Evolutionary conservation across 2,888 invertebrate species (phyloP), one percentile per base, ranked within the genome.

Genomic region (Spilosoma lubricipeda): DNA sequence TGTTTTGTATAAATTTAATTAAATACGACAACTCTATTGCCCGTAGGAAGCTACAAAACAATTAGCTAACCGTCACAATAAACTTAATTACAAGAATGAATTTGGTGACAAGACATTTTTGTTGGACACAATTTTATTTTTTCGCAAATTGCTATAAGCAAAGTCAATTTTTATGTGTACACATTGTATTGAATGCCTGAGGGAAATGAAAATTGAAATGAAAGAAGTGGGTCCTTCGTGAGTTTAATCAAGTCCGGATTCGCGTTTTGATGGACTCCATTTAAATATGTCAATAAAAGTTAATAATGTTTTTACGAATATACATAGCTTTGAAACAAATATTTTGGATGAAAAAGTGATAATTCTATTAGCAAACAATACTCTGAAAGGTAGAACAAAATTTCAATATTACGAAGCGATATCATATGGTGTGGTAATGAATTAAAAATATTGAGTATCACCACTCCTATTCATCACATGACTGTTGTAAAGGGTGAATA

Each of bases 201-300:
- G 69, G 68, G 64, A 73, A 39, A 52, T 27, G 52, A 64, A 73
- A 73, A 68, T 73, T 48, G 64, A 52, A 69, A 73, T 69, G 52
- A 68, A 68, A 67, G 33, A 67, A 23, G 68, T 68, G 36, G 4
- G 23, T 36, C 36, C 52, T 48, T 69, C 33, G 67, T 27, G 36
- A 52, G 13, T 69, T 73, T 73, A 68, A 63, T 68, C 27, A 63
- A 63, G 67, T 27, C n/a, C 65, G 65, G 56, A 45, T 73, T 27
- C 48, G 33, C 20, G 11, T 42, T 27, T 27, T 23, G 52, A 52
- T 67, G 65, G 64, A 56, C 39, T 65, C 39, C 64, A 65, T 65
- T 73, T 65, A 65, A 67, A 52, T 73, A 27, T 68, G 63, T 52
- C 56, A 48, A 73, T 59, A 73, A 48, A 67, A 48, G 0, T 67